Percentiles rank a stretch among this genome's conserved stretches.
These are phyloP conservation scores for Drosophila differens DNA, from an alignment of 2,888 invertebrate species.

Conservation along the genomic window DNA sequence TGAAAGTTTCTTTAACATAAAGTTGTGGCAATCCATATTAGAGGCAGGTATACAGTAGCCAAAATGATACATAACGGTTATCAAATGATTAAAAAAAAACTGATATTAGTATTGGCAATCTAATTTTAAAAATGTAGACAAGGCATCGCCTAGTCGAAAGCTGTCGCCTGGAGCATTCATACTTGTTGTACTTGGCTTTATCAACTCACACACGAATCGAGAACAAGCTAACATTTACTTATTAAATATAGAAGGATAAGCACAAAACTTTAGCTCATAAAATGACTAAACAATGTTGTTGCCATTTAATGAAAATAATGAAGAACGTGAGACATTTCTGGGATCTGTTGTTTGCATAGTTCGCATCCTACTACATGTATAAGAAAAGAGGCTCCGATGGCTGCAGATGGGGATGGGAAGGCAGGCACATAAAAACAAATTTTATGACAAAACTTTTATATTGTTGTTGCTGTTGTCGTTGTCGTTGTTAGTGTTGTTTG, in stretches of 20 bases:
- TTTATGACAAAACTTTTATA: conserved; percentile 70
- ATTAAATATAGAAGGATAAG: conserved; percentile 32
- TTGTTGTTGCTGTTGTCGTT: conserved; percentile 40
- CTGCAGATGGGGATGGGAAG: conserved; percentile 3
- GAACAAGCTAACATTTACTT: conserved; percentile 33
- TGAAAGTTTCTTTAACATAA: conserved; percentile 25
- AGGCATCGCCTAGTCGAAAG: background rate
- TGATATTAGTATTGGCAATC: background rate
- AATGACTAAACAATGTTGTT: conserved; percentile 59
- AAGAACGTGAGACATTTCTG: conserved; percentile 66
- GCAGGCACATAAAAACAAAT: conserved; percentile 65
- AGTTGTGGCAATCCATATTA: background rate
- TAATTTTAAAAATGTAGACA: background rate
- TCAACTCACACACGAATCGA: conserved; percentile 6
- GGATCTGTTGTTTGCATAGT: conserved; percentile 43
- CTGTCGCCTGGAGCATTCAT: background rate
- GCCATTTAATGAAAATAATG: conserved; percentile 69
- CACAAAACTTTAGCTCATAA: conserved; percentile 56
- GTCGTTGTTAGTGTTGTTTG: conserved; percentile 15
- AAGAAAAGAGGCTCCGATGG: conserved; percentile 33
- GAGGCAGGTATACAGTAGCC: background rate
- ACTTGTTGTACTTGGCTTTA: background rate
- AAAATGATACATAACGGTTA: background rate
- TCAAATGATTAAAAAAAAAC: background rate
- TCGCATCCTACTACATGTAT: conserved; percentile 29